These are phyloP conservation scores for Trichosurus vulpecula DNA, from an alignment of 2,797 vertebrate genomes.

Conservation along the genomic window DNA sequence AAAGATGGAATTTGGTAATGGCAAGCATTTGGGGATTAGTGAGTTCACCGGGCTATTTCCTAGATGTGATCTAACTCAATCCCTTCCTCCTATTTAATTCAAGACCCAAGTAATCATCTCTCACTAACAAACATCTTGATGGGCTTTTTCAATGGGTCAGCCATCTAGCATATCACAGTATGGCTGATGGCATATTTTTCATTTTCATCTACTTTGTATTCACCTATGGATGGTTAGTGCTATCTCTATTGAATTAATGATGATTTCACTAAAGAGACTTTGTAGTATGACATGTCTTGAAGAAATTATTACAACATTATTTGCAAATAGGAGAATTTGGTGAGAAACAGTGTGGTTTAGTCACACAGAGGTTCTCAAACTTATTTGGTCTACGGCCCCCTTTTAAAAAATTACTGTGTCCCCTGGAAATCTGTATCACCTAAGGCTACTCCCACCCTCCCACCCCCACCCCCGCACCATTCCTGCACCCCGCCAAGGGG, in stretches of 20 bases:
- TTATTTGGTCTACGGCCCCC: too few species aligned
- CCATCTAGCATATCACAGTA: background rate
- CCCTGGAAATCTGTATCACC: too few species aligned
- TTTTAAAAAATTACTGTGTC: too few species aligned
- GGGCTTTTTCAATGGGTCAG: background rate
- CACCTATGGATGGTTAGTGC: background rate
- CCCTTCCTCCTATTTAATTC: background rate
- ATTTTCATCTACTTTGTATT: background rate
- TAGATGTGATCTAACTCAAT: background rate
- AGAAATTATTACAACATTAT: background rate
- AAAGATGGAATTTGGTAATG: background rate
- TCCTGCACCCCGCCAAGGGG: too few species aligned
- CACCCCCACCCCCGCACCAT: too few species aligned
- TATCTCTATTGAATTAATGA: background rate
- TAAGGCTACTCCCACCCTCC: too few species aligned
- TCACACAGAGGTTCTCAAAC: background rate
- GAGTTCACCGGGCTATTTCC: background rate
- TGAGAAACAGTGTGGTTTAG: background rate
- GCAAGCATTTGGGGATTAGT: background rate
- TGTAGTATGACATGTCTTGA: background rate
- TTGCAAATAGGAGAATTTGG: background rate
- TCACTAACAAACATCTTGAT: background rate
- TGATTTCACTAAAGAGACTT: background rate
- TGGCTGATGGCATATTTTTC: background rate
- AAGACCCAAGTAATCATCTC: background rate